Percentiles rank a stretch among this genome's conserved stretches.
phyloP scores from a whole-genome alignment of 1,140 invertebrate genomes.

The Lutraria rhynchaena region DNA sequence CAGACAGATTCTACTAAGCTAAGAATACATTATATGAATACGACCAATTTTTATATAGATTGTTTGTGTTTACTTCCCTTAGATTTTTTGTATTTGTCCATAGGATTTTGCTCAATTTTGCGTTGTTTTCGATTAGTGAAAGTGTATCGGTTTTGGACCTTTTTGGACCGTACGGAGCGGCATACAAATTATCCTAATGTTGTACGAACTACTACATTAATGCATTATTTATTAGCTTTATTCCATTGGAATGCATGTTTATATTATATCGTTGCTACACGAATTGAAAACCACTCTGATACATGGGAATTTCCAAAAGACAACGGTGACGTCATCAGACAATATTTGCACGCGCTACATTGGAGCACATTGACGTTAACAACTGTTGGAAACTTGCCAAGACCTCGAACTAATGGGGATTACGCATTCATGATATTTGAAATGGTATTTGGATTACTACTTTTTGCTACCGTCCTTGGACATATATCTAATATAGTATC shows the following conservation, averaged over 20 bases:
- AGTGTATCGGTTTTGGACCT: constrained; percentile 99
- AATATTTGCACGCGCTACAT: constrained; percentile 98
- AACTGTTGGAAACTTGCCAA: constrained; percentile 89
- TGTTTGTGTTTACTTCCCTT: constrained; percentile 97
- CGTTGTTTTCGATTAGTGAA: constrained; percentile 98
- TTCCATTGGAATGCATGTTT: constrained; percentile 99
- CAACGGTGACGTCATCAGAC: constrained; percentile 65
- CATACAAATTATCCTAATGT: constrained; percentile 99
- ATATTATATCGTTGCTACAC: constrained; percentile 87
- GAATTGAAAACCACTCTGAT: constrained; percentile 41
- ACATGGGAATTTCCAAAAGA: constrained; percentile 75
- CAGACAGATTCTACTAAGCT: constrained; percentile 97
- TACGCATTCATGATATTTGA: constrained; percentile 81
- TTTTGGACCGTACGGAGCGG: constrained; percentile 98
- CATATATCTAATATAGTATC: constrained; percentile 83
- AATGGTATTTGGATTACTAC: constrained; percentile 80
- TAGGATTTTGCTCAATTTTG: constrained; percentile 98
- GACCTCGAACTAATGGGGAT: constrained; percentile 89
- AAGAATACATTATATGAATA: constrained; percentile 98
- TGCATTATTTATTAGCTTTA: constrained; percentile 98
- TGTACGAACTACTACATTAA: constrained; percentile 93
- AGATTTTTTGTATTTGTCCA: constrained; percentile 98
- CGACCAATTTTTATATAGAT: constrained; percentile 99
- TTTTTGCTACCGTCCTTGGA: constrained; percentile 82
- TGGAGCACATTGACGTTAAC: constrained; percentile 98